phyloP scores from a whole-genome alignment of 2,888 invertebrate species.

The Oscheius sp. region DNA sequence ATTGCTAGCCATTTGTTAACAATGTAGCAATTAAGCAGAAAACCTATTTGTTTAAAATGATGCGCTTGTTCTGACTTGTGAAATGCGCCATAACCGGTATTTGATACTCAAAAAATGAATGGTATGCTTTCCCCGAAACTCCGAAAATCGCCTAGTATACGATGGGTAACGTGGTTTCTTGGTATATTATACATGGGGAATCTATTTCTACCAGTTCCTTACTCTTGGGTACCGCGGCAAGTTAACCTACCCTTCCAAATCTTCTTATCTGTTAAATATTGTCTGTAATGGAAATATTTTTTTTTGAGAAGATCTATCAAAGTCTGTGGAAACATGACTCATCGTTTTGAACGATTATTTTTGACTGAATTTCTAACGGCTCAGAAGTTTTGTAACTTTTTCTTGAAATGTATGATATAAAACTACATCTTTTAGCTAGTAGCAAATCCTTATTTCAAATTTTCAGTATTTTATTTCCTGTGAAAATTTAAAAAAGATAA shows the following conservation, averaged over 20 bases:
- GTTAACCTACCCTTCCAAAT: neutral
- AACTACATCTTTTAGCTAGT: too few species aligned
- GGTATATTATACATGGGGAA: too few species aligned
- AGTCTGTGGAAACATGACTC: too few species aligned
- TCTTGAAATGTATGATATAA: too few species aligned
- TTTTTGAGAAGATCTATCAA: neutral
- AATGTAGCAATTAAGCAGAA: neutral
- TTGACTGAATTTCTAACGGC: too few species aligned
- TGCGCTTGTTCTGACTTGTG: neutral
- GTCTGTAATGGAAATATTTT: neutral
- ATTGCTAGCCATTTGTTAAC: neutral
- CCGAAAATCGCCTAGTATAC: neutral
- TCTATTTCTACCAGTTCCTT: too few species aligned
- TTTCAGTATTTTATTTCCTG: too few species aligned
- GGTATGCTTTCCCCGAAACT: neutral
- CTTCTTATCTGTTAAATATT: neutral
- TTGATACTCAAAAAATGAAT: neutral
- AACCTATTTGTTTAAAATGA: neutral
- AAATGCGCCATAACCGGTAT: neutral
- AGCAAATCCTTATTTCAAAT: too few species aligned
- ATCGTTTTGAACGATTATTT: too few species aligned
- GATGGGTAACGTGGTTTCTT: neutral
- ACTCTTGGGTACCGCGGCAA: neutral
- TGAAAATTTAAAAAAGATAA: too few species aligned
- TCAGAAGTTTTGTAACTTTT: too few species aligned